A percentile compares a stretch with the other conserved stretches of the same genome.
These are phyloP conservation scores for Rhineura floridana DNA, from an alignment of 2,113 vertebrate genomes.

Conservation along the genomic window DNA sequence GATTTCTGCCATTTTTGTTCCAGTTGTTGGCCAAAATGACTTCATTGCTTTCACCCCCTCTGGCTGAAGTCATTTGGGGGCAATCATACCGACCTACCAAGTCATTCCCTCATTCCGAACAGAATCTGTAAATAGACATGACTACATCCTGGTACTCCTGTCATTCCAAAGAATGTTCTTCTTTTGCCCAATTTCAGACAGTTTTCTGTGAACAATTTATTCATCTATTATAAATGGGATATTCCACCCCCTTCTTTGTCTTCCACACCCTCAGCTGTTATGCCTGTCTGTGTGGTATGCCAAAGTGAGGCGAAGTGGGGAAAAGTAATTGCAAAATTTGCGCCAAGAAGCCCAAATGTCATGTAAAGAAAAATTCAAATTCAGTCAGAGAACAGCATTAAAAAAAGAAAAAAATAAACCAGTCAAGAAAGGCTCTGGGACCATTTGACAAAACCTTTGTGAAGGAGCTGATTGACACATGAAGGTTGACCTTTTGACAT, in stretches of 20 bases:
- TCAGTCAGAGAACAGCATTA: neutral
- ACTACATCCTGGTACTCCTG: neutral
- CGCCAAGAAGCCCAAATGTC: neutral
- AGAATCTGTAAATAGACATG: neutral
- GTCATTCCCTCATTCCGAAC: no score
- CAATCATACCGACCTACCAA: no score
- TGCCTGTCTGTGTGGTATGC: neutral
- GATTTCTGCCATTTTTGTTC: no score
- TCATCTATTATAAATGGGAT: neutral
- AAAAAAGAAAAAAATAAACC: neutral
- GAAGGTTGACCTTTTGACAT: no score
- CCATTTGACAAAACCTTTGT: neutral
- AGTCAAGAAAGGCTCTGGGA: neutral
- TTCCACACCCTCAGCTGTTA: neutral
- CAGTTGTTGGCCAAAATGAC: no score
- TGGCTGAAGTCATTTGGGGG: no score
- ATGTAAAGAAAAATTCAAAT: neutral
- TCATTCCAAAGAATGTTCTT: neutral
- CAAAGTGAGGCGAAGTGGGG: neutral
- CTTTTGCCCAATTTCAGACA: neutral
- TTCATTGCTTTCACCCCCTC: no score
- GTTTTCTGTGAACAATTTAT: neutral
- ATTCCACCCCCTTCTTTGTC: neutral
- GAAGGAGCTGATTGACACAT: neutral
- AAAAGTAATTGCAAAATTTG: neutral